Conservation (phyloP, 1,140 invertebrate genomes). For the Aplysia californica region DNA sequence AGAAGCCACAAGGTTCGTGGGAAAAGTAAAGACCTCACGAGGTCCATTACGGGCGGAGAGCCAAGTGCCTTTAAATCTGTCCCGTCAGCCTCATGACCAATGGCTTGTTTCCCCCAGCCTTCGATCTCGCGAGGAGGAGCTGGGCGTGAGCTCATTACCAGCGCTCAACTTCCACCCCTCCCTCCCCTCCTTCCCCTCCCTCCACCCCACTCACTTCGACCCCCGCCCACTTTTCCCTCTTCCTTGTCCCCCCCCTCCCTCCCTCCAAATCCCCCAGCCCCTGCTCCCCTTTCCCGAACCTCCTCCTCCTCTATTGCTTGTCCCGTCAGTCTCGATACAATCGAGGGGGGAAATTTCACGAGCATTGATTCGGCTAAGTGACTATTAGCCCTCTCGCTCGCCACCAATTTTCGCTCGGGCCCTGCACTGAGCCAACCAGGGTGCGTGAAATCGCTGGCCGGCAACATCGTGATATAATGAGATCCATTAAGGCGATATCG, state of each 20-base stretch:
- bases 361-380: conserved; percentile 32
- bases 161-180: conserved; percentile 1
- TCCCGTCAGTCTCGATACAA: not conserved
- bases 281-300: not conserved
- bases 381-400: conserved; percentile 32
- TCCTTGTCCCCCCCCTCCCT: not conserved
- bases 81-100: too few species aligned
- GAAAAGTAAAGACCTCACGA: too few species aligned
- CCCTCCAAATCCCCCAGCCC: too few species aligned
- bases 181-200: not conserved
- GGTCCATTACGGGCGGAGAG: too few species aligned
- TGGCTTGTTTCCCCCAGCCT: too few species aligned
- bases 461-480: conserved; percentile 26
- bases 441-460: conserved; percentile 28
- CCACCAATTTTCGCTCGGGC: conserved; percentile 27
- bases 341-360: conserved; percentile 23
- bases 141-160: not conserved
- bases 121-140: too few species aligned
- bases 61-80: too few species aligned
- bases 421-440: conserved; percentile 1
- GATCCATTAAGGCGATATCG: conserved; percentile 29
- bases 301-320: not conserved
- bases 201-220: not conserved
- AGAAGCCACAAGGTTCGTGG: too few species aligned
- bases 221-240: not conserved